Base-by-base conservation (phyloP, 2,797 vertebrate species). In the Danio aesculapii region DNA sequence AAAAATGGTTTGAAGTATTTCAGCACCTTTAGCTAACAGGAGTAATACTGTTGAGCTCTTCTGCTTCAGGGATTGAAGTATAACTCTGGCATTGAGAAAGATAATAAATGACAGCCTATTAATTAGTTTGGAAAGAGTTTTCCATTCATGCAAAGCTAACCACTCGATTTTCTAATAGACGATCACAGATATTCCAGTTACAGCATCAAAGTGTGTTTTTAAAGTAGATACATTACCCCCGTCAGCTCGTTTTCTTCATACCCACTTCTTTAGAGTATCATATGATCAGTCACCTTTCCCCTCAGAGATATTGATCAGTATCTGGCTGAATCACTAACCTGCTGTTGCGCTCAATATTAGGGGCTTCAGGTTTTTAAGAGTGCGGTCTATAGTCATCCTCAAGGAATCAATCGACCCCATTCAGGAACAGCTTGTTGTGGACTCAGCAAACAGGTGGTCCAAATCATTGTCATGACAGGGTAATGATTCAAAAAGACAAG, bases 281-380 rank as follows among this genome's bases (percentile, higher is more conserved):
- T 58, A 53, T 13, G 57, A 58, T 47, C 49, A 74, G 39, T 75
- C 62, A 71, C 71, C 47, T 79, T 79, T 61, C 68, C 41, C 46
- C 59, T 72, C 49, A 52, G 61, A 55, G 49, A 30, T 79, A 82
- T 78, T 57, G 75, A 82, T 84, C 66, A 63, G 57, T 19, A n/a
- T 17, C 19, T n/a, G 50, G 58, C 41, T 47, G 62, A 79, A 59
- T 69, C 63, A 75, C 49, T 58, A 39, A 17, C 64, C 70, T 13
- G 68, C 70, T 72, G 49, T 46, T 70, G 69, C 62, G 47, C 63
- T 81, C 83, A 81, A 72, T 73, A 58, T 39, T 30, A 57, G 30
- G 13, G 39, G 39, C 14, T 61, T 66, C 70, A 14, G 17, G n/a
- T 66, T 73, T 71, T 77, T 53, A 11, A 58, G 21, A 67, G n/a